Base-by-base conservation (phyloP, 2,797 vertebrate species). In the Heterohyrax brucei region DNA sequence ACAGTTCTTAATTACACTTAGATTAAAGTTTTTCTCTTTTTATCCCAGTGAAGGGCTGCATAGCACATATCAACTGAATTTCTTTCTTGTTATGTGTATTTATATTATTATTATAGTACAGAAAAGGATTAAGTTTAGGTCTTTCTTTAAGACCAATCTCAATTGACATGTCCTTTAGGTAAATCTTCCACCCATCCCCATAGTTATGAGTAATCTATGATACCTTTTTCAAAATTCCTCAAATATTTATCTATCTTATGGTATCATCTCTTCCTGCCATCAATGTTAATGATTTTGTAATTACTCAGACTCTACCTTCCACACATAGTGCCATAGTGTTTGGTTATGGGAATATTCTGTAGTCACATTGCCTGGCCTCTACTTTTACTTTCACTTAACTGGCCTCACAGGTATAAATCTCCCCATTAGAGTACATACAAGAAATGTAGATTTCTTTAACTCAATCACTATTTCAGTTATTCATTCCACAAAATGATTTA, bases 321-420 rank as follows among this genome's bases (percentile, higher is more conserved):
- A 33, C 21, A 1, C 0, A 2, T 8, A 30, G 66, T 2, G 0
- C 13, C 3, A 1, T 3, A 48, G 8, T 18, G 16, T 3, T 28
- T 3, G 70, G 30, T 24, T 12, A 30, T 0, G 3, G 56, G 24
- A 7, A 3, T 0, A 0, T 10, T 46, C 19, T 7, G 46, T 1
- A 79, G 10, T 44, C 14, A 9, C 46, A 0, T 8, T 0, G 19
- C 26, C 30, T 7, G 4, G 16, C 4, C 50, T 62, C n/a, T 48
- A 12, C 24, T 24, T 7, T 66, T 12, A 14, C 30, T 19, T 95
- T 33, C 3, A 24, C 16, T 19, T 7, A 7, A 46, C 44, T 10
- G 22, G n/a, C 7, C 0, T 79, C 44, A 3, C 0, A 0, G 0
- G 5, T 6, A 7, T 12, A 62, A 62, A 14, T 4, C 56, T 53